Conservation (phyloP, 1,140 invertebrate species). For the Saxidomus purpurata region DNA sequence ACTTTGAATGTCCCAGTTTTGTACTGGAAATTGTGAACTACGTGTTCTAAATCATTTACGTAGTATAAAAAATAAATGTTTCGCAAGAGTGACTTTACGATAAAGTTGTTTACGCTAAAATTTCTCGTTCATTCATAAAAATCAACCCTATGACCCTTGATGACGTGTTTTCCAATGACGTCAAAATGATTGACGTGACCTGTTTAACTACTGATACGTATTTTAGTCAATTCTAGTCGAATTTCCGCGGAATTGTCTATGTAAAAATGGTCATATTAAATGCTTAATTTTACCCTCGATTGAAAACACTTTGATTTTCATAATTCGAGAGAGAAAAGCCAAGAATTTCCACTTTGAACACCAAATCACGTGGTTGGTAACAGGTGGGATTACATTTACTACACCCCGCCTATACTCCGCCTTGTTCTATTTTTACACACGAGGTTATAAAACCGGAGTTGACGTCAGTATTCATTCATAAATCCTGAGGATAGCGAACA, state of each 20-base stretch:
- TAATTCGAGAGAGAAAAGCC: too few relatives aligned
- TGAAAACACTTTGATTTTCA: too few relatives aligned
- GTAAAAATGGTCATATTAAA: too few relatives aligned
- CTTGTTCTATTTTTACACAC: constrained; percentile 52
- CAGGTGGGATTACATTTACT: constrained; percentile 7
- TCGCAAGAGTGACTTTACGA: constrained; percentile 43
- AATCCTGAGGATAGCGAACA: constrained; percentile 45
- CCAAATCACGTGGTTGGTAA: constrained; percentile 33
- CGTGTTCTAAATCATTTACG: too few relatives aligned
- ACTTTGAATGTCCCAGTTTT: too few relatives aligned
- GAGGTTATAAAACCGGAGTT: constrained; percentile 43
- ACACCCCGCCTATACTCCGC: constrained; percentile 29
- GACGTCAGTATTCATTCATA: constrained; percentile 71
- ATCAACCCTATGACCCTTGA: constrained; percentile 27
- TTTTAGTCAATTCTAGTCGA: background rate
- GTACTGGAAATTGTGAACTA: too few relatives aligned
- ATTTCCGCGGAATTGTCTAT: too few relatives aligned
- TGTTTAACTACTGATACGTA: background rate
- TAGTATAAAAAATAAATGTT: background rate
- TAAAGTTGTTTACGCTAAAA: constrained; percentile 59
- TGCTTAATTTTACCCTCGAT: too few relatives aligned
- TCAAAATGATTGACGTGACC: constrained; percentile 38
- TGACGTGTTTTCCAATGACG: constrained; percentile 57
- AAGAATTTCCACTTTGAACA: too few relatives aligned
- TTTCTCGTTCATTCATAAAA: constrained; percentile 62